These are phyloP conservation scores for Isurus oxyrinchus DNA, from an alignment of 2,113 vertebrate genomes.

Conservation along the genomic window DNA sequence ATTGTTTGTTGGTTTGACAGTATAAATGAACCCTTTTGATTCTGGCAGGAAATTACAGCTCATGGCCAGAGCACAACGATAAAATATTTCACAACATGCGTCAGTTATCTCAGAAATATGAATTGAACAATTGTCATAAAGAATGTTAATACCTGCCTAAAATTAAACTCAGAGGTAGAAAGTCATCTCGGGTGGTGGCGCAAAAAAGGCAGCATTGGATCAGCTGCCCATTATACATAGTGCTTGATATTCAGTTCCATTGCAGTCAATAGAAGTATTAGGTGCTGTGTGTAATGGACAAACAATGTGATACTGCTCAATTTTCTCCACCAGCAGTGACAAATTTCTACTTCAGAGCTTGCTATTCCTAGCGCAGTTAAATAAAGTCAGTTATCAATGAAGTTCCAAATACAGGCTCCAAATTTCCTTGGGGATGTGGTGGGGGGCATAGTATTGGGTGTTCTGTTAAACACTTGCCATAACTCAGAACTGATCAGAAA, in stretches of 20 bases:
- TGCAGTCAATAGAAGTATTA: background rate
- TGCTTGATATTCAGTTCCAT: background rate
- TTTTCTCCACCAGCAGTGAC: background rate
- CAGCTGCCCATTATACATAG: background rate
- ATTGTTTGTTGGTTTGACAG: background rate
- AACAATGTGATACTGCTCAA: background rate
- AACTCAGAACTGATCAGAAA: background rate
- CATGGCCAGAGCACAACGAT: background rate
- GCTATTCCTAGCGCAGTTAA: background rate
- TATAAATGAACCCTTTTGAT: background rate
- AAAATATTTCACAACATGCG: background rate
- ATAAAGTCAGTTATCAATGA: background rate
- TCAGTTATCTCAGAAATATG: background rate
- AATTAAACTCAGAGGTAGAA: background rate
- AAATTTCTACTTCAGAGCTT: background rate
- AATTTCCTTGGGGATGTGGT: background rate
- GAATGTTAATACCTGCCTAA: background rate
- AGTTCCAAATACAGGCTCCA: background rate
- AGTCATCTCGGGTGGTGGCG: background rate
- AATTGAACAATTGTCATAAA: background rate
- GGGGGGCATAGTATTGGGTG: no score
- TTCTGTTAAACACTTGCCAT: background rate
- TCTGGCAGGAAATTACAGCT: background rate
- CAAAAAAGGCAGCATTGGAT: background rate
- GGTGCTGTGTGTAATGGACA: background rate